Evolutionary conservation across 2,113 vertebrate species (phyloP).

Genomic region (Ctenodactylus gundi): DNA sequence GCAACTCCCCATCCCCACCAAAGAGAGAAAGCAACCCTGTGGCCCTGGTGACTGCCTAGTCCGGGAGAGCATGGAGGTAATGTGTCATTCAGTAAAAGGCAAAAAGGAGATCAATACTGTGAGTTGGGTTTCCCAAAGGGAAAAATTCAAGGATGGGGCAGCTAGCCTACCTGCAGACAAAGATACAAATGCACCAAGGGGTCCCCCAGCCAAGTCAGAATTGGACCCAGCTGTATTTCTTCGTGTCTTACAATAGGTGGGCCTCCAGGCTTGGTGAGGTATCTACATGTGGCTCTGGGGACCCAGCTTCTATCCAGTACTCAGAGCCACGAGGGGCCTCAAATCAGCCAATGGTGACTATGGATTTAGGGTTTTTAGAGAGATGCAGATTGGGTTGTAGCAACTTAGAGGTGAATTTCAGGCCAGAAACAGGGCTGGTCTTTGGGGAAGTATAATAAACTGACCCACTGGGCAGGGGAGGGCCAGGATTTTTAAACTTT

Average conservation of each 20-base stretch:
- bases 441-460: constrained; percentile 38
- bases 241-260: constrained; percentile 74
- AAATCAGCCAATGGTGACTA: constrained; percentile 15
- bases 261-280: constrained; percentile 83
- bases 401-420: not conserved
- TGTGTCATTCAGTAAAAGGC: constrained; percentile 76
- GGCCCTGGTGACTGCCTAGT: not conserved
- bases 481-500: not conserved
- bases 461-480: not conserved
- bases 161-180: constrained; percentile 74
- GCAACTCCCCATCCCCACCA: constrained; percentile 67
- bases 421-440: not conserved
- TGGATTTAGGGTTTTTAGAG: not conserved
- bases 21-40: constrained; percentile 67
- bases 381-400: not conserved
- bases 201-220: constrained; percentile 72
- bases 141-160: constrained; percentile 49
- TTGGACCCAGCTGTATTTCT: constrained; percentile 74
- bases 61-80: constrained; percentile 71
- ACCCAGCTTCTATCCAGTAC: constrained; percentile 65
- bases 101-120: constrained; percentile 73
- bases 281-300: constrained; percentile 77
- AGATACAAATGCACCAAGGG: constrained; percentile 64
- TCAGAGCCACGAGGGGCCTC: not conserved
- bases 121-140: constrained; percentile 71